Evolutionary conservation across 2,113 vertebrate species (phyloP), one percentile per base, ranked within the genome.

Genomic region (Bufo bufo): DNA sequence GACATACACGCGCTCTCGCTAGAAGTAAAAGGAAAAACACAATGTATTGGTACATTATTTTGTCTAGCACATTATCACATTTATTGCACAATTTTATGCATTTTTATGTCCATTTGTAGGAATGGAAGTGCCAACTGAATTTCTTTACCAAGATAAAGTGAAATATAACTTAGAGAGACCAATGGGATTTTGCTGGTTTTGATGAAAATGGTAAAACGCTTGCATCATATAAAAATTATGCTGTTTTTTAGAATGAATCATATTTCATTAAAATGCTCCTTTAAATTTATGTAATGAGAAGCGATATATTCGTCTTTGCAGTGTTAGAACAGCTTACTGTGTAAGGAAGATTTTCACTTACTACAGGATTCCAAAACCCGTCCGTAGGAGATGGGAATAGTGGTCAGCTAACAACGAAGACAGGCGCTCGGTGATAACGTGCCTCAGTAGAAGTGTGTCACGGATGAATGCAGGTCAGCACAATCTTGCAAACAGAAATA

Each of bases 251-350:
- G 45, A 66, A 69, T 83, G 59, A 82, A 33, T 82, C 65, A 82
- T 82, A 49, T 78, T 78, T 78, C 77, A 78, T 78, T 56, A 78
- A 58, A 80, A 80, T 59, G 52, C 23, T 58, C 54, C 52, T 80
- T 80, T 80, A 80, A 56, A 80, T 80, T 52, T 45, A 66, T 83
- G 33, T 52, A 66, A 49, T 80, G 77, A 59, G 77, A 80, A 80
- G 77, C 77, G 43, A 56, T 75, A 20, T 49, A 75, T 75, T 59
- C 12, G 59, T 33, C 77, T 43, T 23, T 43, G 54, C 77, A 23
- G 19, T 79, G 43, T 74, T 49, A 49, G 2, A 47, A 74, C 5
- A 47, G 43, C 14, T 75, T 75, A 43, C 47, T 75, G 10, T 20
- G 72, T 19, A 19, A 17, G 72, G 16, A 75, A 8, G 7, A 50